Evolutionary conservation across 2,888 invertebrate species (phyloP), one percentile per base, ranked within the genome.

Genomic region (Drosophila pullipes): DNA sequence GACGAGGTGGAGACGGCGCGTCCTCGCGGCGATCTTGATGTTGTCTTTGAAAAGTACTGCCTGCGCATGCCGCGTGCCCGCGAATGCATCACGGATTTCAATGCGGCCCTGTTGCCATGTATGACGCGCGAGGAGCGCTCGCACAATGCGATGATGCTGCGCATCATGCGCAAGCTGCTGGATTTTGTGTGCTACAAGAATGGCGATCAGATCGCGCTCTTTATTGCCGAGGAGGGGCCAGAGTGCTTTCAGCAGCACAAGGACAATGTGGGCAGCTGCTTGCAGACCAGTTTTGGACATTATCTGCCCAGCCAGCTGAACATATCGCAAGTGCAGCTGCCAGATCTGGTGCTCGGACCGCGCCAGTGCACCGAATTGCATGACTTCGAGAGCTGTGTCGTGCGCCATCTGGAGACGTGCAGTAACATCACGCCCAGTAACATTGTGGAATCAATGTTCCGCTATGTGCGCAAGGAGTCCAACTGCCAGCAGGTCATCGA

Each of bases 161-260:
- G 96, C 83, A 95, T 97, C 37, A 94, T 96, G 0, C 94, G 59
- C n/a, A 74, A 80, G 30, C 64, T 87, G 39, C 47, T 87, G 49
- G 95, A 95, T 74, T 97, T 97, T 91, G 93, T 96, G 44, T 97
- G 97, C 91, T 95, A 94, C 83, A 96, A 96, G 88, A 96, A 96
- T 85, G 97, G 97, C 18, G 96, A 97, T 92, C 95, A 96, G 81
- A 96, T 97, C 81, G 97, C 97, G 1, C 94, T 97, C 85, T 97
- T 97, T 91, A 96, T 97, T 68, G 95, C 97, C 10, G 96, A 97
- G 89, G 95, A 96, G 37, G 97, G 97, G 0, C 95, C 96, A 25
- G 96, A 96, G 90, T 97, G 97, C 86, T 93, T 97, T 73, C 85
- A 94, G 71, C 93, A 94, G 11, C 95, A 96, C 72, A 94, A 94